Base-by-base conservation (phyloP, 2,888 invertebrate genomes). In the Dexiosoma caninum region DNA sequence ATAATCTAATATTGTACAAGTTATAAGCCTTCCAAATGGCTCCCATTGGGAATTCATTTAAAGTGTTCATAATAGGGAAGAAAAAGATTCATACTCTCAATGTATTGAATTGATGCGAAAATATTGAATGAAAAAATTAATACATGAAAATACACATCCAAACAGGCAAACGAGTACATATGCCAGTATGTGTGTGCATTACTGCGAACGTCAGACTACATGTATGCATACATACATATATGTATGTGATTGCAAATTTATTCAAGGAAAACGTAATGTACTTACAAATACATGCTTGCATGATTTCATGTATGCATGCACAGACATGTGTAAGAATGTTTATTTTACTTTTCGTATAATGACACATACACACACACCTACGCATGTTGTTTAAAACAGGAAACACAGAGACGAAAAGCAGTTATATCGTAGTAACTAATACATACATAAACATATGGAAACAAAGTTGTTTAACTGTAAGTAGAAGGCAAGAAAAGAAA, bases 11-110 rank as follows among this genome's bases (percentile, higher is more conserved):
- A 83, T 82, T 76, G 81, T 77, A 78, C 80, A 72, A 84, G 83
- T 83, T 84, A 83, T 82, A 83, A 83, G 83, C 82, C 82, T 83
- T 82, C 84, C 81, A 84, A 84, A 84, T 84, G 82, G 83, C 78
- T 81, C 78, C 84, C 84, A 78, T 67, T 71, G 84, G 83, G 84
- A 83, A 84, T 84, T 81, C 79, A 78, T 76, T 77, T 77, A 72
- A 81, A 77, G 78, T 82, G 78, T 82, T 77, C 72, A 59, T 42
- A 77, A 77, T 64, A 72, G 72, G 67, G 55, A 72, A 57, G 60
- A 57, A n/a, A n/a, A 57, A 76, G 76, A 77, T 77, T 81, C 80
- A 64, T 67, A 71, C 49, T 77, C 72, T 77, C 72, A 72, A 72
- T 81, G 69, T 77, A 75, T 62, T 72, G 81, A 64, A 81, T 69